These are phyloP conservation scores for Diaprepes abbreviatus DNA, from an alignment of 2,888 invertebrate species.

Conservation along the genomic window DNA sequence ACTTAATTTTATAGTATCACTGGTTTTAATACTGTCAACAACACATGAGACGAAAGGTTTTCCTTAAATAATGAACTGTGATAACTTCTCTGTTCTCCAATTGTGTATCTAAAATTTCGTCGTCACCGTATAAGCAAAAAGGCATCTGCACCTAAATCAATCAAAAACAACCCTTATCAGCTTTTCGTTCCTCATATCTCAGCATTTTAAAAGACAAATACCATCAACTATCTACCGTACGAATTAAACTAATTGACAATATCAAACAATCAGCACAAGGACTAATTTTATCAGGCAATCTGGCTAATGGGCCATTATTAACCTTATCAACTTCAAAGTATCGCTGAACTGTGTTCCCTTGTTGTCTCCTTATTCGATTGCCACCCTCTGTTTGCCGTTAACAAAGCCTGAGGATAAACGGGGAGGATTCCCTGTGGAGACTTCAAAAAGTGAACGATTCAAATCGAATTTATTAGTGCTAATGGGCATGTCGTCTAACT, in stretches of 20 bases:
- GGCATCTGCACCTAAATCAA: no score
- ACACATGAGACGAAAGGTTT: no score
- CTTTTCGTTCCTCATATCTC: constrained; percentile 16
- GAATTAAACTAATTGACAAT: constrained; percentile 50
- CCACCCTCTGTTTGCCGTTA: constrained; percentile 50
- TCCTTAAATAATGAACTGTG: no score
- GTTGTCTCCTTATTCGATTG: constrained; percentile 49
- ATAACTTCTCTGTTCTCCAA: no score
- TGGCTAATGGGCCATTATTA: constrained; percentile 52
- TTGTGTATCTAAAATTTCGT: no score
- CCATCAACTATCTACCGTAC: constrained; percentile 37
- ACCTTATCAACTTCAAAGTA: constrained; percentile 52
- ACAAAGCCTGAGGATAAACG: constrained; percentile 46
- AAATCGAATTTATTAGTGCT: constrained; percentile 55
- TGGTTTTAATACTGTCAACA: no score
- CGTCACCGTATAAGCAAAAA: no score
- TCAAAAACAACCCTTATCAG: no score
- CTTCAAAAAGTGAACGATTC: constrained; percentile 57
- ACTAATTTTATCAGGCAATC: constrained; percentile 52
- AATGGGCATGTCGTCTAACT: constrained; percentile 56
- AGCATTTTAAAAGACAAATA: constrained; percentile 46
- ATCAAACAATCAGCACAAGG: constrained; percentile 39
- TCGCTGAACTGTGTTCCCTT: constrained; percentile 37
- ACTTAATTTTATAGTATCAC: no score
- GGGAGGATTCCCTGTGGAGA: constrained; percentile 30